phyloP scores from a whole-genome alignment of 2,113 vertebrate genomes.

The Chamaetylas fuelleborni region DNA sequence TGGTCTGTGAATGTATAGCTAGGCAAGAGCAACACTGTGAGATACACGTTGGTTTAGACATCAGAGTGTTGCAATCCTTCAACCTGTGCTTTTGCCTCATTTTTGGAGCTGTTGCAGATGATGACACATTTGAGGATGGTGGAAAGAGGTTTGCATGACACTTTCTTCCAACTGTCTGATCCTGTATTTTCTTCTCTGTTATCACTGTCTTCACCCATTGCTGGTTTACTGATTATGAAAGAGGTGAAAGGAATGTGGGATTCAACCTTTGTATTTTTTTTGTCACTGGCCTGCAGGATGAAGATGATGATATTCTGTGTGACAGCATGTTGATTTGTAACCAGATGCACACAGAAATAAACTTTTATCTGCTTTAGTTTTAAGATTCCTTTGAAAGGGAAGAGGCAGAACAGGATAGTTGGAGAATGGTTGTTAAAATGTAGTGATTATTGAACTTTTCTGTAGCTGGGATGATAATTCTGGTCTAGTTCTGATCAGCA shows the following conservation, averaged over 20 bases:
- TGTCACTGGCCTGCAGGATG: background rate
- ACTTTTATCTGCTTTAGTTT: background rate
- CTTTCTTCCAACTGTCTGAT: background rate
- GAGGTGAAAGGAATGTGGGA: background rate
- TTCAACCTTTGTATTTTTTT: background rate
- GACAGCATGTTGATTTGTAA: background rate
- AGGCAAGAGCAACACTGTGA: background rate
- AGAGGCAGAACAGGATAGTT: background rate
- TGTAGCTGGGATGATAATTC: background rate
- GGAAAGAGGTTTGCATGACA: background rate
- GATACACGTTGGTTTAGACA: background rate
- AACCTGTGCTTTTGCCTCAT: accelerated
- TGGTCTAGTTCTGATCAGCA: background rate
- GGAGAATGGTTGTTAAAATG: background rate
- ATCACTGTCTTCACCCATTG: background rate
- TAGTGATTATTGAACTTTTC: background rate
- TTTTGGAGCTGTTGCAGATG: background rate
- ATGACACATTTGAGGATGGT: background rate
- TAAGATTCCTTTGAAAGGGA: background rate
- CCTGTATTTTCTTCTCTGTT: background rate
- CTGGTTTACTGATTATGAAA: background rate
- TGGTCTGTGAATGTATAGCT: background rate
- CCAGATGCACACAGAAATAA: background rate
- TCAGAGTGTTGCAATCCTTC: background rate
- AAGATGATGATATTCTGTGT: background rate